Evolutionary conservation across 2,113 vertebrate species (phyloP), one percentile per base, ranked within the genome.

Genomic region (Polypterus bichir): DNA sequence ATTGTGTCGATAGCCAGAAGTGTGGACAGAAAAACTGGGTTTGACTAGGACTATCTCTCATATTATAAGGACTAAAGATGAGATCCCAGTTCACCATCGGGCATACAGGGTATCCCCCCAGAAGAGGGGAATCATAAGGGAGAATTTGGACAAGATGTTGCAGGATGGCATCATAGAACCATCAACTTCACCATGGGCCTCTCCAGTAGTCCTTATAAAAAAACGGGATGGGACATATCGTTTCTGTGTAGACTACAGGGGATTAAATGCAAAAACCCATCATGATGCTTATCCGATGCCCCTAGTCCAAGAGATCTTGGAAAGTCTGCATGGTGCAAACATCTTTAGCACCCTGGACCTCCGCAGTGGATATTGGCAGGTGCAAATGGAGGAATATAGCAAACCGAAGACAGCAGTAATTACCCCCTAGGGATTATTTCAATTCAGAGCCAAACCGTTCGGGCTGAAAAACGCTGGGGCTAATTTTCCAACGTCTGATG

Each of bases 21-120:
- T 55, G 9, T 55, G 54, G 9, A 55, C 54, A n/a, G 54, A 55
- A 9, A 9, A 55, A 55, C 54, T 55, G n/a, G 54, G 54, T n/a
- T 27, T 55, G 27, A 55, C 54, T 5, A 55, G 10, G 54, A 11
- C 27, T 9, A 55, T 55, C 10, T 11, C 5, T n/a, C n/a, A 55
- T 5, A 10, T 11, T 11, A 55, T 55, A 10, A 55, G 5, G 9
- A 55, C 54, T 5, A 11, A 55, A 55, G 54, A 55, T 55, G 54
- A 55, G 54, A 55, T 55, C 27, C 54, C 54, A 9, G n/a, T 55
- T 11, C 54, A 10, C 9, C 9, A 11, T n/a, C 10, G 5, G 9
- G 54, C 54, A 5, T 55, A n/a, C 4, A 6, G 54, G 6, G 54
- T 56, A 27, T 56, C n/a, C 27, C 54, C 3, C 54, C 27, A n/a